Evolutionary conservation across 2,113 vertebrate genomes (phyloP).

Genomic region (Diglossa brunneiventris): DNA sequence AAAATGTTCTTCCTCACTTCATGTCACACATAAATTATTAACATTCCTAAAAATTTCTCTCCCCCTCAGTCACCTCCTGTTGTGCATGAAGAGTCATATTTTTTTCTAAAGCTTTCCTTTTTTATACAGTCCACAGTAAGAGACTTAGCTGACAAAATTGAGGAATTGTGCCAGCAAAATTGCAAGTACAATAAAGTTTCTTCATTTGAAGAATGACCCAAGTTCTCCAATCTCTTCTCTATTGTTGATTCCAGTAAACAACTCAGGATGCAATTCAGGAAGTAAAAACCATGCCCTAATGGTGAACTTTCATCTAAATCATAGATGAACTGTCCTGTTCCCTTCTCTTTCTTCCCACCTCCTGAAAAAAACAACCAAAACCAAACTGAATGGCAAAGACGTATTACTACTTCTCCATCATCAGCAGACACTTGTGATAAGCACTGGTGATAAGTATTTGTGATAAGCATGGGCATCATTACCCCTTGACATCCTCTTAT

Average conservation of each 20-base stretch:
- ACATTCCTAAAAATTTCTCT: background rate
- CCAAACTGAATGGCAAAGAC: background rate
- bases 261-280: background rate
- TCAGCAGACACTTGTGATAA: background rate
- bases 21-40: slow-evolving; percentile 19
- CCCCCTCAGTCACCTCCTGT: background rate
- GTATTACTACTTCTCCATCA: background rate
- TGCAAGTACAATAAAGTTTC: background rate
- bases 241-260: background rate
- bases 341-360: background rate
- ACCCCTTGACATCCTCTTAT: background rate
- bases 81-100: background rate
- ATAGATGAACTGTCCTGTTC: background rate
- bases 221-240: background rate
- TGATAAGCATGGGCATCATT: background rate
- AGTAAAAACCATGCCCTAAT: background rate
- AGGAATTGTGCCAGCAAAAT: background rate
- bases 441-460: background rate
- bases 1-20: background rate
- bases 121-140: background rate
- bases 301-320: background rate
- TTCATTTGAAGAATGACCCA: background rate
- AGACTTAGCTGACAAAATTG: background rate
- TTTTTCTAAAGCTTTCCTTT: background rate
- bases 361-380: background rate